Evolutionary conservation across 2,888 invertebrate genomes (phyloP), one percentile per base, ranked within the genome.

Genomic region (Poecilobothrus nobilitatus): DNA sequence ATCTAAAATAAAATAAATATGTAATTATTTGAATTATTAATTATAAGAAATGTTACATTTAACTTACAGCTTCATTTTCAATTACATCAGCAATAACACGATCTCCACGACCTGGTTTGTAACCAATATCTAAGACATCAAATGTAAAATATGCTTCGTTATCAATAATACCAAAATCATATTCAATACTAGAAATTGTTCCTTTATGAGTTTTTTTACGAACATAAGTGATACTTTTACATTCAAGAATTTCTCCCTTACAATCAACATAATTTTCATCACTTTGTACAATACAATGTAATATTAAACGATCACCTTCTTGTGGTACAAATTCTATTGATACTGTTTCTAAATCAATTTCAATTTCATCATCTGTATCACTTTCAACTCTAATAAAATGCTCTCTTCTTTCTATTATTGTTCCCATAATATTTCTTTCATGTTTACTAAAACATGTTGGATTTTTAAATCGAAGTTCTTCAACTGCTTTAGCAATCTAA

Each of bases 241-340:
- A 84, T 76, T 88, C 84, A 66, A 91, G 76, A 63, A 91, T 84
- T 78, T 84, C 84, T 66, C 83, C 82, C 64, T 81, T 78, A 67
- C 80, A 76, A 70, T 86, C 83, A 65, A 83, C 81, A 70, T 78
- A 80, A n/a, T 82, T 76, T 71, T 86, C 85, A 78, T 89, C 84
- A 67, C 87, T 79, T 76, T 88, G 87, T 15, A 89, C 85, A 72
- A 85, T 83, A 67, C 87, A 87, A 70, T 85, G 84, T 62, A 91
- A 75, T 76, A 86, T 85, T 22, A 92, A 75, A 84, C 88, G 88
- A 78, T 92, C 92, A 2, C 91, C 91, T 71, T 85, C 81, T 21
- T 87, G 79, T 1, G 91, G 91, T 63, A 90, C 78, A 78, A 91
- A 89, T 67, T 85, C 85, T 3, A 87, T 84, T 72, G 83, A 80